phyloP scores from a whole-genome alignment of 2,797 vertebrate genomes.

The Macropus fuliginosus region DNA sequence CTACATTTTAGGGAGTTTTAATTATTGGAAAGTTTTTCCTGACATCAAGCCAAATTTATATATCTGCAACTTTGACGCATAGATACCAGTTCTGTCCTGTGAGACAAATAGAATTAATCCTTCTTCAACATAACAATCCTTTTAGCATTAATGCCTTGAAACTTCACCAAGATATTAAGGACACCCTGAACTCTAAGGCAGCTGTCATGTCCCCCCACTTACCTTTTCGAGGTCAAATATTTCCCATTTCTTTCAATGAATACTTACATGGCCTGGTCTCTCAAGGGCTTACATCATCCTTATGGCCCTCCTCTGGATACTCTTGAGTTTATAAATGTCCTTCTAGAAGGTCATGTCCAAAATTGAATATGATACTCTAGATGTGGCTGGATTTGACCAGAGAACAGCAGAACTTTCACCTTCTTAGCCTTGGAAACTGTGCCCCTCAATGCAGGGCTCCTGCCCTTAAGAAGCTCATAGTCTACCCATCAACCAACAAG shows the following conservation, averaged over 20 bases:
- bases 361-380: background rate
- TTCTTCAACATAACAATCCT: background rate
- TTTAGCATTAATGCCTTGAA: background rate
- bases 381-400: background rate
- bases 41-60: background rate
- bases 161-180: background rate
- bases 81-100: background rate
- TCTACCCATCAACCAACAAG: background rate
- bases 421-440: background rate
- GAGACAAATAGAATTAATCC: background rate
- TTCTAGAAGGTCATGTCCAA: background rate
- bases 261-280: background rate
- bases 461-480: background rate
- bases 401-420: background rate
- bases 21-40: background rate
- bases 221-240: background rate
- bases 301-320: background rate
- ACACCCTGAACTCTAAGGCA: background rate
- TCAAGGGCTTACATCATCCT: background rate
- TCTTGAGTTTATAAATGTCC: background rate
- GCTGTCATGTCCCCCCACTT: background rate
- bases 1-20: background rate
- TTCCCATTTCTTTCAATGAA: background rate
- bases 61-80: background rate
- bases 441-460: background rate